Base-by-base conservation (phyloP, 2,888 invertebrate species). In the Apamea monoglypha region DNA sequence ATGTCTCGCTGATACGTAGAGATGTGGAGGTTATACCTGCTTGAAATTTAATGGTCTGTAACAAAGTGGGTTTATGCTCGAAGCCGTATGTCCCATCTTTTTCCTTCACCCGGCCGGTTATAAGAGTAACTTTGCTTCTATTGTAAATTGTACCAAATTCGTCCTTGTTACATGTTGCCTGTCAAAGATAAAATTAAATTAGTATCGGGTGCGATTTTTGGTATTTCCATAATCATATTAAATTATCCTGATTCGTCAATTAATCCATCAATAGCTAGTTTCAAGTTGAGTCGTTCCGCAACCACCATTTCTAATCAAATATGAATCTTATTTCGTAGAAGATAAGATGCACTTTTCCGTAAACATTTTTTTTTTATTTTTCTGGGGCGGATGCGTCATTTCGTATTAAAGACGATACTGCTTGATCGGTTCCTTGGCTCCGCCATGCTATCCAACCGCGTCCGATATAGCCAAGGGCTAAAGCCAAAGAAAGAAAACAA, bases 61-160 rank as follows among this genome's bases (percentile, higher is more conserved):
- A 85, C 81, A 95, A 88, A 47, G 93, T 88, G 0, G 96, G 95
- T 64, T 93, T 74, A 74, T 94, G 92, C 18, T 91, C 83, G 61
- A 95, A 95, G 4, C 90, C 78, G 36, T 68, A 76, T n/a, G 82
- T 78, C 61, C 87, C 85, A 2, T 87, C 84, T 2, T 84, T 79
- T 25, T 82, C 76, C 29, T 87, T 85, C 12, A 94, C 92, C 29
- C 89, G 90, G 0, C 96, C 96, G 0, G 95, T 93, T 29, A 95
- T 89, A 14, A 95, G 82, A 14, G 90, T 88, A 2, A 93, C 90
- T 29, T 87, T 84, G 61, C 87, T 88, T 75, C 91, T 91, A 32
- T 86, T 88, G 56, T 83, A 78, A 47, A 91, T 88, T 25, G 29
- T 67, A 6, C 89, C 92, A 32, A 84, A 81, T 18, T 88, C 83